Conservation (phyloP, 2,888 invertebrate species). For the Malthinus seriepunctatus region DNA sequence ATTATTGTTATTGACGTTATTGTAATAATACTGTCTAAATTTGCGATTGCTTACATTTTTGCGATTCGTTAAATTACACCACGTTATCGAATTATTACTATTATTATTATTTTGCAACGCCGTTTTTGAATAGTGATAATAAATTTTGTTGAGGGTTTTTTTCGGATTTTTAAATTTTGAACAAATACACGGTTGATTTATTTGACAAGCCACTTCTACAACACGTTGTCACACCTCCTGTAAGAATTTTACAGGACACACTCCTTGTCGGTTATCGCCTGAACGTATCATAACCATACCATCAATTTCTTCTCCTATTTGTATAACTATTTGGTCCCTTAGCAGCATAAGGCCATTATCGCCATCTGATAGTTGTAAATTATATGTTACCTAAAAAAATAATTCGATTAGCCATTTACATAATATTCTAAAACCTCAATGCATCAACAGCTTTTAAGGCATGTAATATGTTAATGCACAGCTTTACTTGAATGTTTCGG, state of each 20-base stretch:
- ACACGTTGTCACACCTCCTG: constrained; percentile 88
- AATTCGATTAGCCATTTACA: neutral
- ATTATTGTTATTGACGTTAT: constrained; percentile 49
- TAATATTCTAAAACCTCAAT: neutral
- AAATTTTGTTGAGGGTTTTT: constrained; percentile 44
- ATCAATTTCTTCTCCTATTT: constrained; percentile 87
- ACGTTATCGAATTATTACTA: constrained; percentile 29
- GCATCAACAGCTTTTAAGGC: too few relatives aligned
- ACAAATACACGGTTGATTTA: constrained; percentile 45
- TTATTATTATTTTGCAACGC: constrained; percentile 42
- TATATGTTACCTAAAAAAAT: constrained; percentile 62
- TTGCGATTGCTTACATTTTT: constrained; percentile 43
- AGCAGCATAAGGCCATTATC: constrained; percentile 80
- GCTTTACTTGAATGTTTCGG: too few relatives aligned
- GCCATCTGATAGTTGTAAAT: constrained; percentile 85
- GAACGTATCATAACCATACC: constrained; percentile 94
- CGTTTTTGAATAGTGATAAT: constrained; percentile 46
- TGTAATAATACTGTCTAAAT: constrained; percentile 53
- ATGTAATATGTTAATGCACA: too few relatives aligned
- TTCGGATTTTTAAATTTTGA: constrained; percentile 32
- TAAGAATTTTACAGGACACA: constrained; percentile 92
- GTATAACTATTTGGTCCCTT: constrained; percentile 92
- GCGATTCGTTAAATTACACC: constrained; percentile 44
- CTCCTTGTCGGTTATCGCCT: constrained; percentile 89
- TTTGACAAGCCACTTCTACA: constrained; percentile 47